Conservation (phyloP, 2,797 vertebrate genomes). For the Gambelia wislizenii region DNA sequence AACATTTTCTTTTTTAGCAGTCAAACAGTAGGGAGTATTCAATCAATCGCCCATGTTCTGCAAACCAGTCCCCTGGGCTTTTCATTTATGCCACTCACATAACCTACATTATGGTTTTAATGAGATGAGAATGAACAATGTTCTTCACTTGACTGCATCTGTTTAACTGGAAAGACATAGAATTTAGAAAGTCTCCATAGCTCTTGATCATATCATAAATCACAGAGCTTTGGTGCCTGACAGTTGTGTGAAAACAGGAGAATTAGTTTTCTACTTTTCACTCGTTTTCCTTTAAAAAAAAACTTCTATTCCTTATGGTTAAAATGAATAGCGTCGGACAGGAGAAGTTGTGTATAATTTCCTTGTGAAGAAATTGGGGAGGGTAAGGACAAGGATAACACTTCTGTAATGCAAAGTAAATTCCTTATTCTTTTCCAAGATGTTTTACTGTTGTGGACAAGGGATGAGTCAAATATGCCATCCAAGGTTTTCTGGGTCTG, state of each 20-base stretch:
- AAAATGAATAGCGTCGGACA: background rate
- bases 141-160: background rate
- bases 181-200: background rate
- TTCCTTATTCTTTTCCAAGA: background rate
- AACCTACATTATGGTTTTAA: conserved; percentile 7
- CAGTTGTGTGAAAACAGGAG: background rate
- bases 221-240: background rate
- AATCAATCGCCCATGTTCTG: accelerated
- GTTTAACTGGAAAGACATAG: background rate
- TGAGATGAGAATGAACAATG: background rate
- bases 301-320: background rate
- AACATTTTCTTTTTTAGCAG: background rate
- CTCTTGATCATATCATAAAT: background rate
- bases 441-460: background rate
- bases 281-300: background rate
- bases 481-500: too few relatives aligned
- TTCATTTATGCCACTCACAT: background rate
- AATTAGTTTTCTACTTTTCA: background rate
- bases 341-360: background rate
- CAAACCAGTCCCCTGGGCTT: background rate
- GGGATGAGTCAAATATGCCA: too few relatives aligned
- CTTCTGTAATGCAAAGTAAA: background rate
- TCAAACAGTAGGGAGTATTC: background rate
- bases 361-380: background rate
- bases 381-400: background rate